A percentile compares a stretch with the other conserved stretches of the same genome.
Conservation (phyloP, 2,113 vertebrate genomes). For the Cebidichthys violaceus region DNA sequence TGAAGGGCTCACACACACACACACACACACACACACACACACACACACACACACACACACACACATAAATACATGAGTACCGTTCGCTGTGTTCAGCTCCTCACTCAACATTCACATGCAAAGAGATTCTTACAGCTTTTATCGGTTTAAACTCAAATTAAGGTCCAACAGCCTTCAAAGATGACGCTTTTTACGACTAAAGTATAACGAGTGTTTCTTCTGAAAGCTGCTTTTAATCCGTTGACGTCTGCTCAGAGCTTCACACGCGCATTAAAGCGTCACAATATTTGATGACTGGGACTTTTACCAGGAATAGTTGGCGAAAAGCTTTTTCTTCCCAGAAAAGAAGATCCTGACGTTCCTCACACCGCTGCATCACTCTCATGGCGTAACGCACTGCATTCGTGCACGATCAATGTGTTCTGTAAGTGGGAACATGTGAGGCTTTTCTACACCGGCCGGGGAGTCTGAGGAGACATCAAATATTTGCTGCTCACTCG, state of each 20-base stretch:
- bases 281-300: background rate
- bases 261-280: background rate
- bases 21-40: too few species aligned
- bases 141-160: background rate
- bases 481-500: background rate
- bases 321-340: background rate
- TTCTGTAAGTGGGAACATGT: background rate
- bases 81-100: background rate
- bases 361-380: background rate
- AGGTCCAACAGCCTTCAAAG: background rate
- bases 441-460: background rate
- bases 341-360: background rate
- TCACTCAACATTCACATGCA: background rate
- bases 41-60: too few species aligned
- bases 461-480: background rate
- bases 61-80: background rate
- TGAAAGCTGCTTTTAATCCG: background rate
- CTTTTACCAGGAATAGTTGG: background rate
- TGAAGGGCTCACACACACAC: background rate
- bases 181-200: too few species aligned
- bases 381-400: too few species aligned
- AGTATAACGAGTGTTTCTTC: background rate
- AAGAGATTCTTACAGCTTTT: background rate
- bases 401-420: background rate
- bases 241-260: background rate